Conservation (phyloP, 2,113 vertebrate species). For the Cyprinodon variegatus region DNA sequence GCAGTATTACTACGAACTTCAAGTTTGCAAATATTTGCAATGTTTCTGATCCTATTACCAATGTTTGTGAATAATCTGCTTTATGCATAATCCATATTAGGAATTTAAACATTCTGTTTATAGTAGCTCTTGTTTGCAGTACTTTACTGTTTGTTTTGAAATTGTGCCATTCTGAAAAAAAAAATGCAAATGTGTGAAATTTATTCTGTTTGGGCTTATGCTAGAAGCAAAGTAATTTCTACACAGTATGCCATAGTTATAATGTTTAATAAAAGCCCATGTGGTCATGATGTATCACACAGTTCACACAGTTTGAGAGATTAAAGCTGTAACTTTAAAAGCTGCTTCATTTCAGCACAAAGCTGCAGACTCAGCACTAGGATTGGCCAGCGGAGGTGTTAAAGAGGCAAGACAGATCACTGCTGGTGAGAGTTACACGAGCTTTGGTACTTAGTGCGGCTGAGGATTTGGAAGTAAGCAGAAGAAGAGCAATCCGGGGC, state of each 20-base stretch:
- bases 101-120: background rate
- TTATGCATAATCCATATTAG: background rate
- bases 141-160: background rate
- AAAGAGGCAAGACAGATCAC: constrained; percentile 66
- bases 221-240: background rate
- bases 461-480: constrained; percentile 67
- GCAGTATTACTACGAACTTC: no score
- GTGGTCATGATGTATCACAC: constrained; percentile 5
- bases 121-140: background rate
- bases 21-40: no score
- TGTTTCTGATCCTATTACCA: background rate
- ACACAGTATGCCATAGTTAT: background rate
- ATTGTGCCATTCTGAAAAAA: background rate
- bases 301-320: constrained; percentile 18
- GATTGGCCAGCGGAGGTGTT: constrained; percentile 54
- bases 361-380: constrained; percentile 53
- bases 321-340: constrained; percentile 47
- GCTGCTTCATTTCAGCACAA: constrained; percentile 39
- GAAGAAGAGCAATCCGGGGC: constrained; percentile 57
- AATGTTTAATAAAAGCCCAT: constrained; percentile 6
- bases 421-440: constrained; percentile 65
- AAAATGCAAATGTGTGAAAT: background rate
- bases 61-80: background rate
- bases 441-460: constrained; percentile 61
- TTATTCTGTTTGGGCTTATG: background rate